phyloP scores from a whole-genome alignment of 2,797 vertebrate species.

The Enteromius afrohamiltoni region DNA sequence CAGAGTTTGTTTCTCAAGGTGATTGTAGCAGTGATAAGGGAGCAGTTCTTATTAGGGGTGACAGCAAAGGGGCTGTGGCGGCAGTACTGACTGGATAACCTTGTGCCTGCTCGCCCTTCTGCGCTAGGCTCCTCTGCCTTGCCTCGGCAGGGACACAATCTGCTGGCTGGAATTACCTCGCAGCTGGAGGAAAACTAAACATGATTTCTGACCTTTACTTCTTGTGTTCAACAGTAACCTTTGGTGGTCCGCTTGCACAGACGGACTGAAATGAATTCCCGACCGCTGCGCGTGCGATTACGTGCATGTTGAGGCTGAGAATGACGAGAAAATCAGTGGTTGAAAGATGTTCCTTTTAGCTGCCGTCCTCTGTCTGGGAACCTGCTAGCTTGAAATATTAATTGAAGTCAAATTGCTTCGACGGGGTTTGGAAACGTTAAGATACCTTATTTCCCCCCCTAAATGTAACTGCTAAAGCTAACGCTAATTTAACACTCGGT shows the following conservation, averaged over 20 bases:
- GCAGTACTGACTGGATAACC: slow-evolving; percentile 75
- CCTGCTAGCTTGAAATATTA: slow-evolving; percentile 53
- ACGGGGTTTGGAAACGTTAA: not conserved
- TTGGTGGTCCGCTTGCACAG: slow-evolving; percentile 72
- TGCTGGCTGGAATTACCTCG: slow-evolving; percentile 80
- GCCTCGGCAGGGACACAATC: slow-evolving; percentile 76
- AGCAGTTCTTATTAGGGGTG: slow-evolving; percentile 80
- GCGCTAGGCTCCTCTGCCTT: slow-evolving; percentile 72
- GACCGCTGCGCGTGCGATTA: slow-evolving; percentile 58
- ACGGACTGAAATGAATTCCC: slow-evolving; percentile 63
- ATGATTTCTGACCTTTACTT: slow-evolving; percentile 85
- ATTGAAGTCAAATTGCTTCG: slow-evolving; percentile 11
- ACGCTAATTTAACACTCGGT: not conserved
- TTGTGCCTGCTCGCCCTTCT: slow-evolving; percentile 75
- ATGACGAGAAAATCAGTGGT: slow-evolving; percentile 22
- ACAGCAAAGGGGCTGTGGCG: slow-evolving; percentile 77
- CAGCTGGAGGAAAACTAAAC: slow-evolving; percentile 81
- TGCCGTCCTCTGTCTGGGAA: slow-evolving; percentile 61
- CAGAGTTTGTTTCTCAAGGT: slow-evolving; percentile 82
- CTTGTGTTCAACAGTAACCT: slow-evolving; percentile 83
- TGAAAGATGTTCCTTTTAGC: slow-evolving; percentile 33
- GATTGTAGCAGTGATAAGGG: slow-evolving; percentile 82
- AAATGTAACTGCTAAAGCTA: not conserved
- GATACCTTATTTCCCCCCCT: not conserved
- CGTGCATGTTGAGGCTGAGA: slow-evolving; percentile 55